Evolutionary conservation across 2,888 invertebrate genomes (phyloP), one percentile per base, ranked within the genome.

Genomic region (Mimumesa dahlbomi): DNA sequence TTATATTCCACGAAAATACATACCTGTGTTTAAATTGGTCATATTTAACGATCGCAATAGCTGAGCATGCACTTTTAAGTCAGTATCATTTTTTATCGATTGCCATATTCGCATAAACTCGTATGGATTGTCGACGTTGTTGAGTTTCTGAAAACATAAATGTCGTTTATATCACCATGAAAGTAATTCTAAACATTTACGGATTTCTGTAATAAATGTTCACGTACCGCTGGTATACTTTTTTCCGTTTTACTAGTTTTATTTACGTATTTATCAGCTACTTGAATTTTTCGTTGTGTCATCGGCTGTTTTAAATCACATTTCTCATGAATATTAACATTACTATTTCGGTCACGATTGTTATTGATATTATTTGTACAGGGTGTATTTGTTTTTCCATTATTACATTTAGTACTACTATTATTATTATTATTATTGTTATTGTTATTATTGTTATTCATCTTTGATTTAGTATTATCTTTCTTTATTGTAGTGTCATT

Each of bases 51-150:
- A 81, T 70, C 85, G 80, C n/a, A 90, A 59, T 31, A 90, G 77
- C 57, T 83, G 69, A 1, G 89, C 90, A 22, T 85, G 88, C 34
- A 79, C 58, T 31, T 76, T 66, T 14, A 88, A 84, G 40, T 84
- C 83, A 13, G 58, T 50, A 66, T 89, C 86, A 16, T 77, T 79
- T 70, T 85, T 84, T 3, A 88, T 71, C 5, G 88, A 83, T 42
- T 85, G 84, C 90, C 90, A 90, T 1, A 75, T 61, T 56, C 84
- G 83, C 42, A 88, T 56, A 73, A 90, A 90, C 69, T 87, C 88
- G 53, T 86, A 90, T 0, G 90, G 89, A 34, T 84, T 81, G 22
- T 75, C 67, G 14, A 83, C 65, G 7, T 65, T 69, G 2, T 49
- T 42, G 9, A 81, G 63, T 36, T 68, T 36, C 77, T 77, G 42